Evolutionary conservation across 2,797 vertebrate genomes (phyloP).

Genomic region (Melanotaenia boesemani): DNA sequence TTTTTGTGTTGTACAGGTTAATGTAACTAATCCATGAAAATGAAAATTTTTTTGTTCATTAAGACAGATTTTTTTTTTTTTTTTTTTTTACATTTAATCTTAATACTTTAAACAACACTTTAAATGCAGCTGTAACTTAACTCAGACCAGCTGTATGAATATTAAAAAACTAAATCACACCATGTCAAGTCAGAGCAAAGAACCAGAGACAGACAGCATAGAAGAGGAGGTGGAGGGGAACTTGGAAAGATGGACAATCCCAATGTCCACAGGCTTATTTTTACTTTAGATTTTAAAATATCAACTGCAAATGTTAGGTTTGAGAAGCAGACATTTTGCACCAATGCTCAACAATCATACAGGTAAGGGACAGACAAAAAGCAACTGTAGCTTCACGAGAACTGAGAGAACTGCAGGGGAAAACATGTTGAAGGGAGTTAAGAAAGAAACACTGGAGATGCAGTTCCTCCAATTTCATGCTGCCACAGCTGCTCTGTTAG

Average conservation of each 20-base stretch:
- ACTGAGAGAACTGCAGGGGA: background rate
- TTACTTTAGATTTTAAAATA: background rate
- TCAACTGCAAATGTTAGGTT: background rate
- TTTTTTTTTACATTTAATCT: no score
- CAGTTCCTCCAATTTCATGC: background rate
- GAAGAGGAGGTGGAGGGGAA: background rate
- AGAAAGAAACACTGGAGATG: constrained; percentile 12
- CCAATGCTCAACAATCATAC: background rate
- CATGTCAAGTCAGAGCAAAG: constrained; percentile 6
- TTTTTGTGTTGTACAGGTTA: no score
- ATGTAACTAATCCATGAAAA: no score
- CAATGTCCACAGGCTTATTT: background rate
- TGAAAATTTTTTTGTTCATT: no score
- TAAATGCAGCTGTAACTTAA: constrained; percentile 19
- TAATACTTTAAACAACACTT: no score
- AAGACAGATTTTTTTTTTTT: no score
- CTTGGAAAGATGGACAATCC: background rate
- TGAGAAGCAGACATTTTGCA: background rate
- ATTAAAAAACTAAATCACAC: background rate
- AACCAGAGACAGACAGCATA: background rate
- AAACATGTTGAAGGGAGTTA: constrained; percentile 4
- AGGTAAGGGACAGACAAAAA: background rate
- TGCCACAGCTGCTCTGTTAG: background rate
- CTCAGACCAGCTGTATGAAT: constrained; percentile 21
- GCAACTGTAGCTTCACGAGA: background rate